Evolutionary conservation across 2,888 invertebrate genomes (phyloP).

Genomic region (Metallyticus violacea): DNA sequence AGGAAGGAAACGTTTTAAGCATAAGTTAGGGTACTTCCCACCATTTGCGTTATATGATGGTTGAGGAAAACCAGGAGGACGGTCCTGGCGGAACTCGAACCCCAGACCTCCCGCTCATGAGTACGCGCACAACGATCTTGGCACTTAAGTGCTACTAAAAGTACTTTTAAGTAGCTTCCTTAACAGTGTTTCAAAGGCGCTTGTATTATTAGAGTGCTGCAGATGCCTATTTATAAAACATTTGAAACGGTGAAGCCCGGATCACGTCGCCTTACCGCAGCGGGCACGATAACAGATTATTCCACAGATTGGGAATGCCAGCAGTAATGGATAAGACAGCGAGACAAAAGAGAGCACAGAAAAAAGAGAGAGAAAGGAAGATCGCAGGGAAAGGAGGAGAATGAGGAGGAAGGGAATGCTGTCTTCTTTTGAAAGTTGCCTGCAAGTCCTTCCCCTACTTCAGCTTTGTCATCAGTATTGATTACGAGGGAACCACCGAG

Average conservation of each 20-base stretch:
- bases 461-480: constrained; percentile 7
- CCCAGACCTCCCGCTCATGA: too few relatives aligned
- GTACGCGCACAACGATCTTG: too few relatives aligned
- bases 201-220: background rate
- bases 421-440: constrained; percentile 2
- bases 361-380: background rate
- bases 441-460: background rate
- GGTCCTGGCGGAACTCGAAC: too few relatives aligned
- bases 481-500: background rate
- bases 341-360: background rate
- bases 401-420: background rate
- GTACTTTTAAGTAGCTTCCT: too few relatives aligned
- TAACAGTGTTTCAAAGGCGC: too few relatives aligned
- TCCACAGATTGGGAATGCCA: background rate
- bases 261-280: background rate
- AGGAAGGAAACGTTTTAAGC: too few relatives aligned
- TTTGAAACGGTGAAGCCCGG: background rate
- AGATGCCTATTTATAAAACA: background rate
- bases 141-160: too few relatives aligned
- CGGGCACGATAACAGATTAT: background rate
- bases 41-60: too few relatives aligned
- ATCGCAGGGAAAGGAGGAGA: background rate
- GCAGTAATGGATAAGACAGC: background rate
- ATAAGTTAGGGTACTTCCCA: too few relatives aligned
- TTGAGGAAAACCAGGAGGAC: too few relatives aligned